phyloP scores from a whole-genome alignment of 2,888 invertebrate species.

The Zeuzera pyrina region DNA sequence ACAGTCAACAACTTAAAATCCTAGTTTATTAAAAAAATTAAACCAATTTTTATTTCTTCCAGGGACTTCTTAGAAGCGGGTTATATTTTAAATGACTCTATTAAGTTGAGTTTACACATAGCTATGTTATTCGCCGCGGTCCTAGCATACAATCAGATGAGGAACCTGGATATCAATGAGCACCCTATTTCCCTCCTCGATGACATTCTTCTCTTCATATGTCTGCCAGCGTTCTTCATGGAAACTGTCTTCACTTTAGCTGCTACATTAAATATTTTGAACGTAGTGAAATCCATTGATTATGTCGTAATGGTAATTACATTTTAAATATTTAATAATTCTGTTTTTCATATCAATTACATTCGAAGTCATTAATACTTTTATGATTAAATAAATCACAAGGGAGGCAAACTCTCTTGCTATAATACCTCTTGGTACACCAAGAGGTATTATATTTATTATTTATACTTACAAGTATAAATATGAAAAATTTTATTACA shows the following conservation, averaged over 20 bases:
- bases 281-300: constrained; percentile 64
- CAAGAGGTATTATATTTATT: no score
- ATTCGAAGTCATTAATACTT: no score
- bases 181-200: constrained; percentile 78
- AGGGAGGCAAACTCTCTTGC: no score
- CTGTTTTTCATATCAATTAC: neutral
- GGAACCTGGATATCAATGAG: constrained; percentile 76
- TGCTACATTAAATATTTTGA: constrained; percentile 72
- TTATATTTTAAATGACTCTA: constrained; percentile 58
- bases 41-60: no score
- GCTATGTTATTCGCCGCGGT: constrained; percentile 73
- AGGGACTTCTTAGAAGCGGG: constrained; percentile 60
- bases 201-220: constrained; percentile 79
- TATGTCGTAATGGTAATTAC: constrained; percentile 72
- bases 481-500: no score
- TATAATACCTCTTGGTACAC: no score
- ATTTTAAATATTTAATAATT: constrained; percentile 5
- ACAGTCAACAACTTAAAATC: no score
- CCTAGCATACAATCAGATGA: constrained; percentile 76
- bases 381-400: no score
- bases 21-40: no score
- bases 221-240: constrained; percentile 81
- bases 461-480: no score
- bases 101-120: constrained; percentile 68
- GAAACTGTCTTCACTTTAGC: constrained; percentile 79